Evolutionary conservation across 2,113 vertebrate genomes (phyloP).

Genomic region (Rhinopomastus cyanomelas): DNA sequence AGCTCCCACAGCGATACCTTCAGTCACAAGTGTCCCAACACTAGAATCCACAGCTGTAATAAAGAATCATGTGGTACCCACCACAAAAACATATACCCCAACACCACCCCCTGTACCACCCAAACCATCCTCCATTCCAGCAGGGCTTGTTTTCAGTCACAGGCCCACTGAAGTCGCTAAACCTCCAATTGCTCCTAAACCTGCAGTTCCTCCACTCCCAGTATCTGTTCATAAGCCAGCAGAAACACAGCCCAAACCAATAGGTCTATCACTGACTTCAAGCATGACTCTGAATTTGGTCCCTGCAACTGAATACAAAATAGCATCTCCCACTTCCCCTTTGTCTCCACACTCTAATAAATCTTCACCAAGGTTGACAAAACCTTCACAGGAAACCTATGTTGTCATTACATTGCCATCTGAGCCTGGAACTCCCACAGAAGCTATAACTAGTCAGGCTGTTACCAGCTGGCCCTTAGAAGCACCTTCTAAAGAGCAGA

Average conservation of each 20-base stretch:
- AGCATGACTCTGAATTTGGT: slow-evolving; percentile 88
- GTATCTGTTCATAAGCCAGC: slow-evolving; percentile 76
- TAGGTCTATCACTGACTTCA: slow-evolving; percentile 79
- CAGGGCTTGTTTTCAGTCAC: slow-evolving; percentile 89
- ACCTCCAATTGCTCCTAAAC: slow-evolving; percentile 90
- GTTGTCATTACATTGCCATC: slow-evolving; percentile 97
- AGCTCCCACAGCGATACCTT: slow-evolving; percentile 15
- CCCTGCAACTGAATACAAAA: slow-evolving; percentile 83
- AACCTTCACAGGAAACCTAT: slow-evolving; percentile 89
- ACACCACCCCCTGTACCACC: slow-evolving; percentile 93
- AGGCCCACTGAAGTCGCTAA: slow-evolving; percentile 84
- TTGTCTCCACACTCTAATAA: slow-evolving; percentile 87
- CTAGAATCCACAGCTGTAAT: slow-evolving; percentile 48
- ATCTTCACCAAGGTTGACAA: slow-evolving; percentile 84
- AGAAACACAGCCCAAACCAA: slow-evolving; percentile 81
- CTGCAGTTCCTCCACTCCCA: slow-evolving; percentile 75
- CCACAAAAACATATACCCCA: slow-evolving; percentile 77
- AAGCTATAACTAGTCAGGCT: slow-evolving; percentile 83
- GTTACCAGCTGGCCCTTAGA: slow-evolving; percentile 80
- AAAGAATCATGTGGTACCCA: slow-evolving; percentile 71
- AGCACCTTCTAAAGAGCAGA: slow-evolving; percentile 74
- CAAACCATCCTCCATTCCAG: slow-evolving; percentile 90
- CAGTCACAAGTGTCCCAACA: slow-evolving; percentile 54
- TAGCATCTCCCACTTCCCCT: slow-evolving; percentile 91
- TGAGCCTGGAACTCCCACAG: slow-evolving; percentile 92